These are phyloP conservation scores for cat (Felis catus) DNA, from an alignment of 2,113 vertebrate species.

Conservation along the genomic window F.catus_Fca126_mat1.0 CM031424.1:82258501-82259000, in stretches of 20 bases:
- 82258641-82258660: not conserved
- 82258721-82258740: constrained; percentile 2
- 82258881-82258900: not conserved
- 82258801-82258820: constrained; percentile 30
- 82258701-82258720: constrained; percentile 5
- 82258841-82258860: not conserved
- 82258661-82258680: not conserved
- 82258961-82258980: not conserved
- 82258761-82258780: constrained; percentile 22
- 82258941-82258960: not conserved
- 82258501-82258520: not conserved
- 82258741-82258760: constrained; percentile 9
- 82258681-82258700: not conserved
- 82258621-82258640: not conserved
- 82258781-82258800: not conserved
- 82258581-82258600: not conserved
- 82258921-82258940: not conserved
- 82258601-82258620: not conserved
- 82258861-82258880: not conserved
- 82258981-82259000: constrained; percentile 48
- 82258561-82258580: not conserved
- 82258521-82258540: not conserved
- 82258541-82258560: not conserved
- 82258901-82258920: not conserved
- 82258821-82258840: constrained; percentile 13